Base-by-base conservation (phyloP, 2,797 vertebrate species). In the Poeciliopsis paucimaculata region DNA sequence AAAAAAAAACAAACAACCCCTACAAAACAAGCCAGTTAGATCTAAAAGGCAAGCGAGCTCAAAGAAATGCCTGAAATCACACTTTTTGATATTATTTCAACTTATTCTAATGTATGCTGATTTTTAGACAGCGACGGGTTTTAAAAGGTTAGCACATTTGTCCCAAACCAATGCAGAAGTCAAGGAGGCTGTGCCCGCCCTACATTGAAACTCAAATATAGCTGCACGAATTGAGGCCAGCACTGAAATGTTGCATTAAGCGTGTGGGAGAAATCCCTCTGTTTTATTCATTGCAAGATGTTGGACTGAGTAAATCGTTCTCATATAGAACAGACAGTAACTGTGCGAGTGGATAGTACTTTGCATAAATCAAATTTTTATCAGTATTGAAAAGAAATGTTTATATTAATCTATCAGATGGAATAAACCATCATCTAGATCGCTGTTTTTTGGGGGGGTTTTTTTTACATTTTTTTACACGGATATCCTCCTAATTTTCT, bases 171-270 rank as follows among this genome's bases (percentile, higher is more conserved):
- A 64, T 76, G 53, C 28, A 83, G 43, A 89, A 91, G 90, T 92
- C 86, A 91, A 88, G 77, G 78, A 93, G 88, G 87, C 86, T 88
- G 81, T 86, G 84, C 90, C 87, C 84, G 83, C 41, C 88, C 93
- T 93, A 94, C 89, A 92, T 94, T 91, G 46, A 71, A 87, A 88
- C 87, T 93, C 91, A 91, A 90, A 93, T 93, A 92, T 93, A 94
- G 93, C 89, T 80, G 66, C 77, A 51, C 81, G 89, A 93, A 95
- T 94, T 93, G 94, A 93, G 91, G 93, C 86, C 93, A 94, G 57
- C 80, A 85, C 82, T 90, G 74, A 68, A 84, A 82, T 86, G 90
- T 86, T 91, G 89, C 87, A 80, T 83, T 87, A 82, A 75, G 77
- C 83, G 84, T 84, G 85, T 78, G 72, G 68, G 39, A 85, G 76